phyloP scores from a whole-genome alignment of 2,113 vertebrate species.

The Chaenogobius annularis region DNA sequence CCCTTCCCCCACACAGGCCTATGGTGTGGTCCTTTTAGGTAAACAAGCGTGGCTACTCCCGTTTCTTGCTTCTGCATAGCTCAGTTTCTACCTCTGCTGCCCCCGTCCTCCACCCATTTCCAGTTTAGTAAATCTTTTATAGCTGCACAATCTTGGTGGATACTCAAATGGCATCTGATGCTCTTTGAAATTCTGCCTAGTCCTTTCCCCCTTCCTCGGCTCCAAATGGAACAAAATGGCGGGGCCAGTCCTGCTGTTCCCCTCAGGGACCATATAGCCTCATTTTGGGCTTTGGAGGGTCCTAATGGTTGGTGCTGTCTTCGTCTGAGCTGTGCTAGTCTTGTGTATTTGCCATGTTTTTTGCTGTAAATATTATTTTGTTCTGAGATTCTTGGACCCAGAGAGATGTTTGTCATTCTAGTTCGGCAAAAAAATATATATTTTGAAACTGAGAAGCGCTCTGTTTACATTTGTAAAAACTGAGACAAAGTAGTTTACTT shows the following conservation, averaged over 20 bases:
- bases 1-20: conserved; percentile 57
- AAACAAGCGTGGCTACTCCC: conserved; percentile 72
- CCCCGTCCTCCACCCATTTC: conserved; percentile 37
- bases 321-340: conserved; percentile 49
- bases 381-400: conserved; percentile 42
- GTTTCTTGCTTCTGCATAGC: conserved; percentile 49
- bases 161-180: conserved; percentile 73
- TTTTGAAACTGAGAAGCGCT: neutral
- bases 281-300: conserved; percentile 59
- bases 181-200: conserved; percentile 65
- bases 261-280: conserved; percentile 52
- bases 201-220: conserved; percentile 54
- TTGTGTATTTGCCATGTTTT: conserved; percentile 34
- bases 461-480: neutral
- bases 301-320: conserved; percentile 53
- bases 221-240: conserved; percentile 71
- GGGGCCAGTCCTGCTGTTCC: conserved; percentile 57
- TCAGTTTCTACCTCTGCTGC: conserved; percentile 25
- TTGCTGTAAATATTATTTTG: conserved; percentile 53
- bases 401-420: conserved; percentile 55
- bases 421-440: conserved; percentile 29
- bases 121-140: conserved; percentile 68
- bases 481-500: neutral
- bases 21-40: conserved; percentile 70
- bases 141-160: conserved; percentile 61